These are phyloP conservation scores for Melolontha melolontha DNA, from an alignment of 2,888 invertebrate species.

Conservation along the genomic window DNA sequence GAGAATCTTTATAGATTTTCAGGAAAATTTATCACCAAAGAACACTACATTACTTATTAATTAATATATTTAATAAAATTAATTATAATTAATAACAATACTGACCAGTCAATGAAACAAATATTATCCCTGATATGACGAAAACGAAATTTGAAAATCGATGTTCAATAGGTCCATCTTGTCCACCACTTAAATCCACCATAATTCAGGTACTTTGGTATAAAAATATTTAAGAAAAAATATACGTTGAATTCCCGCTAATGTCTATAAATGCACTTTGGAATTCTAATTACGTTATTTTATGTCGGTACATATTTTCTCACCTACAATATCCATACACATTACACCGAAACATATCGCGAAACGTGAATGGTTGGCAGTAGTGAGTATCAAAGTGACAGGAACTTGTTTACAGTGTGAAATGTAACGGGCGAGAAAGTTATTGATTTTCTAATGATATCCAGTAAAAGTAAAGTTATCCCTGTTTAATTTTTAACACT, in stretches of 20 bases:
- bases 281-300: conserved; percentile 25
- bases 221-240: conserved; percentile 8
- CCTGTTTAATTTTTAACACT: not conserved
- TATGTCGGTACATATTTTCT: not conserved
- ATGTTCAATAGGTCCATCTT: conserved; percentile 85
- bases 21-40: too few relatives aligned
- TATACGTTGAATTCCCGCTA: conserved; percentile 19
- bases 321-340: conserved; percentile 10
- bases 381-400: conserved; percentile 32
- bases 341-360: conserved; percentile 8
- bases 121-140: conserved; percentile 85
- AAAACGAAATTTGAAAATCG: conserved; percentile 91
- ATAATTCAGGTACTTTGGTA: conserved; percentile 66
- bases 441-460: conserved; percentile 36
- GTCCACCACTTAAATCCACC: conserved; percentile 86
- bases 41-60: too few relatives aligned
- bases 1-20: too few relatives aligned
- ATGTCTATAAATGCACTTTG: conserved; percentile 28
- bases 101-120: conserved; percentile 83
- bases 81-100: conserved; percentile 35
- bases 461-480: conserved; percentile 4
- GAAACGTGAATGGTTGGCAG: conserved; percentile 21
- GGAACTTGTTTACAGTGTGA: conserved; percentile 22
- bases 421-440: conserved; percentile 28
- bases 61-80: too few relatives aligned